Evolutionary conservation across 2,888 invertebrate genomes (phyloP).

Genomic region (Rhagophthalmus giganteus): DNA sequence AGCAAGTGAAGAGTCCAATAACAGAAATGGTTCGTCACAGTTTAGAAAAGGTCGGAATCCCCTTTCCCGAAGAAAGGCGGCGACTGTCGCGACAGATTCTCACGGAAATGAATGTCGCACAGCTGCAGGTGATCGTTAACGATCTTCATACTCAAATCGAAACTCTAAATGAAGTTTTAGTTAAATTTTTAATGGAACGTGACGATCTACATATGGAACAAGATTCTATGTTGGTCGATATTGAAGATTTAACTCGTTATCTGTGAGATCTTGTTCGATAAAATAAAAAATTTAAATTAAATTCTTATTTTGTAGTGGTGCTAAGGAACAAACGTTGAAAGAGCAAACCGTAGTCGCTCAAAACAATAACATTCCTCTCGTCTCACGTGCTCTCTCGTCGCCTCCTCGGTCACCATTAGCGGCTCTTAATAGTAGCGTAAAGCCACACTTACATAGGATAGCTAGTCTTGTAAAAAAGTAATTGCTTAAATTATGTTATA

Average conservation of each 20-base stretch:
- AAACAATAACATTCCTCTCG: conserved; percentile 50
- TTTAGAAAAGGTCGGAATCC: conserved; percentile 79
- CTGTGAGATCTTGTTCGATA: conserved; percentile 63
- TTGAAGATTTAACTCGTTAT: conserved; percentile 91
- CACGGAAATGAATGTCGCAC: conserved; percentile 91
- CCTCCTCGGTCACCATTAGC: conserved; percentile 51
- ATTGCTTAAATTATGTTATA: conserved; percentile 27
- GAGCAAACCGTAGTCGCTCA: conserved; percentile 48
- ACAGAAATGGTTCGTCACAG: conserved; percentile 83
- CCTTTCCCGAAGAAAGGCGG: conserved; percentile 79
- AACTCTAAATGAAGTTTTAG: conserved; percentile 86
- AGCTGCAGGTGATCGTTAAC: conserved; percentile 92
- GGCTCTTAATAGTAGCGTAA: conserved; percentile 52
- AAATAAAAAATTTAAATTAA: neutral
- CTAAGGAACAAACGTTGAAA: conserved; percentile 58
- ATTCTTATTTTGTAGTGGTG: conserved; percentile 53
- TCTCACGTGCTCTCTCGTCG: conserved; percentile 46
- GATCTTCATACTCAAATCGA: conserved; percentile 94
- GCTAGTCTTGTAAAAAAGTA: conserved; percentile 57
- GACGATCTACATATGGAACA: conserved; percentile 98
- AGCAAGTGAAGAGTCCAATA: conserved; percentile 76
- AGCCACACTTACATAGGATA: conserved; percentile 57
- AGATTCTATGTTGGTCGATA: conserved; percentile 96
- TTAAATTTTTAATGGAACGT: conserved; percentile 85
- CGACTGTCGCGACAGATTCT: conserved; percentile 82